A percentile compares a stretch with the other conserved stretches of the same genome.
Evolutionary conservation across 1,140 invertebrate species (phyloP).

Genomic region (Dinoponera quadriceps): DNA sequence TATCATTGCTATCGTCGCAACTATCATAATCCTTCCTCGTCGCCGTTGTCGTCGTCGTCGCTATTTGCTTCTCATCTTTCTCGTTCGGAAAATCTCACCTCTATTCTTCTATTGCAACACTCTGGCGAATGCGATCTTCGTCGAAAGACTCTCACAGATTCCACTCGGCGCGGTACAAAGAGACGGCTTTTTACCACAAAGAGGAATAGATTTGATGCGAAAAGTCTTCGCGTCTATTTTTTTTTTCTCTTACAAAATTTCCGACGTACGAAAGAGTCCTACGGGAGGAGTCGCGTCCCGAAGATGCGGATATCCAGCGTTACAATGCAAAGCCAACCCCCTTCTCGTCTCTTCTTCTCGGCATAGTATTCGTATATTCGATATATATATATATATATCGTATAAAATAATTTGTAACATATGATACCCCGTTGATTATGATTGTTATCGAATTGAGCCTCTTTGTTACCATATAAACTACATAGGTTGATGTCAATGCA

Average conservation of each 20-base stretch:
- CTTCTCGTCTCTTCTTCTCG: constrained; percentile 11
- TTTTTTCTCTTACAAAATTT: no score
- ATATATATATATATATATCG: no score
- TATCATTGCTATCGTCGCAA: background rate
- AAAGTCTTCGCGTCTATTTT: no score
- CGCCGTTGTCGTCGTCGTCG: constrained; percentile 28
- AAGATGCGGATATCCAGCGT: no score
- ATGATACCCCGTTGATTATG: constrained; percentile 31
- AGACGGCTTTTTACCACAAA: no score
- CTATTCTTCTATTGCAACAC: constrained; percentile 31
- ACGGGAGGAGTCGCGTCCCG: no score
- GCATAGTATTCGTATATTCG: constrained; percentile 36
- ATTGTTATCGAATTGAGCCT: constrained; percentile 33
- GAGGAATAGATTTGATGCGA: no score
- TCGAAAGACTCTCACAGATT: no score
- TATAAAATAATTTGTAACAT: constrained; percentile 47
- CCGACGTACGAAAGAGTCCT: no score
- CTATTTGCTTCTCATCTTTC: constrained; percentile 29
- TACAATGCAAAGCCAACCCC: no score
- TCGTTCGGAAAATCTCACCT: background rate
- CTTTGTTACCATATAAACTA: constrained; percentile 33
- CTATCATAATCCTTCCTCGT: constrained; percentile 16
- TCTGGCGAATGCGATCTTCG: no score
- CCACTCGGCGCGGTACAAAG: no score
- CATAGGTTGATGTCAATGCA: constrained; percentile 29